Base-by-base conservation (phyloP, 1,140 invertebrate species). In the Rhyacophila brunnea region DNA sequence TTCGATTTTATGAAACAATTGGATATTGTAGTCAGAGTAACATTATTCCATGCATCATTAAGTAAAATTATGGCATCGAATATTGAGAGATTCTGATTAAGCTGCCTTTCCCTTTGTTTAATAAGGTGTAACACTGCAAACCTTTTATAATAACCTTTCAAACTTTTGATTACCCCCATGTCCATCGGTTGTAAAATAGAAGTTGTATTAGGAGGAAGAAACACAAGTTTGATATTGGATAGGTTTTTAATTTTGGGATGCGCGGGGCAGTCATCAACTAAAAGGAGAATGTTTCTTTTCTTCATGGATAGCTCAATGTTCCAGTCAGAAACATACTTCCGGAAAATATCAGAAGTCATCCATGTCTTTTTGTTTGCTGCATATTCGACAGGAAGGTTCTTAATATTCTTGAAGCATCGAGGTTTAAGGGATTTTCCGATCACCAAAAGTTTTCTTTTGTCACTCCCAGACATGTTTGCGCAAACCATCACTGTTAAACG, bases 201-300 rank as follows among this genome's bases (percentile, higher is more conserved):
- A 40, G 53, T 68, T 5, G 49, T 58, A 18, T 65, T 68, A 34
- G 60, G 58, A 34, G 65, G 65, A 23, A 68, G 42, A 49, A 63
- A 68, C 11, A 56, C 54, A 42, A 68, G 36, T 15, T 53, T 53
- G 32, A 62, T 62, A 13, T 54, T 60, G 35, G 44, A 43, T 42
- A 55, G 52, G 38, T 52, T 40, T 14, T 43, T 34, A 38, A 68
- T 40, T 44, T 62, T 28, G 1, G 63, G 58, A 59, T 65, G 62
- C 10, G 58, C n/a, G n/a, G n/a, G n/a, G 51, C 55, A 64, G 44
- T 68, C 65, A 36, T 67, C 64, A 15, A 67, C 48, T 19, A 66
- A 38, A 60, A 28, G 35, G 62, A 42, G 15, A 65, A n/a, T n/a
- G n/a, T 66, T 58, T 64, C 63, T 47, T 17, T 11, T n/a, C 5